Percentiles rank a stretch among this genome's conserved stretches.
Evolutionary conservation across 1,140 invertebrate species (phyloP).

Genomic region (Sminthurides bifidus): DNA sequence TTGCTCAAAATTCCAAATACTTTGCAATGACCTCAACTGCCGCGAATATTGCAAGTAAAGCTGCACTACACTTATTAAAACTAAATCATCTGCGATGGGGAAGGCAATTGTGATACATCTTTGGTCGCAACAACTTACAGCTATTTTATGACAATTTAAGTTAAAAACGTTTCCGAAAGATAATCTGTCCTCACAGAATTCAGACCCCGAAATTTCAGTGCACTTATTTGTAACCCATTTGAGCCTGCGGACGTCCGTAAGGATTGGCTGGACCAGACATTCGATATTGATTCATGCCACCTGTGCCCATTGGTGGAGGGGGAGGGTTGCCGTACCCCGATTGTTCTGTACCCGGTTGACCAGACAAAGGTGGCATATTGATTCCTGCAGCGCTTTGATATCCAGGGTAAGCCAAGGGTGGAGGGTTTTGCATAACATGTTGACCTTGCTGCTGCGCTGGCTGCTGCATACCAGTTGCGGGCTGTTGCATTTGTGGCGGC

Average conservation of each 20-base stretch:
- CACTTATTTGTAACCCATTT: constrained; percentile 8
- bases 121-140: too few species aligned
- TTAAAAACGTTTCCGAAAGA: too few species aligned
- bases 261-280: not conserved
- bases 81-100: too few species aligned
- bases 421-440: not conserved
- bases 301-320: not conserved
- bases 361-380: not conserved
- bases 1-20: too few species aligned
- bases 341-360: not conserved
- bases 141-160: too few species aligned
- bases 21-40: too few species aligned
- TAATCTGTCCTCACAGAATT: not conserved
- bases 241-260: not conserved
- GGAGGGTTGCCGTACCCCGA: not conserved
- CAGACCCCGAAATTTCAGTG: not conserved
- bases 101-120: too few species aligned
- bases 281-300: constrained; percentile 3
- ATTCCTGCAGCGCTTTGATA: not conserved
- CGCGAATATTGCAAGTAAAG: too few species aligned
- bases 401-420: not conserved
- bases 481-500: not conserved
- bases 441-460: not conserved
- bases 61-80: too few species aligned
- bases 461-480: not conserved